Evolutionary conservation across 2,888 invertebrate genomes (phyloP).

Genomic region (Aproaerema taeniolella): DNA sequence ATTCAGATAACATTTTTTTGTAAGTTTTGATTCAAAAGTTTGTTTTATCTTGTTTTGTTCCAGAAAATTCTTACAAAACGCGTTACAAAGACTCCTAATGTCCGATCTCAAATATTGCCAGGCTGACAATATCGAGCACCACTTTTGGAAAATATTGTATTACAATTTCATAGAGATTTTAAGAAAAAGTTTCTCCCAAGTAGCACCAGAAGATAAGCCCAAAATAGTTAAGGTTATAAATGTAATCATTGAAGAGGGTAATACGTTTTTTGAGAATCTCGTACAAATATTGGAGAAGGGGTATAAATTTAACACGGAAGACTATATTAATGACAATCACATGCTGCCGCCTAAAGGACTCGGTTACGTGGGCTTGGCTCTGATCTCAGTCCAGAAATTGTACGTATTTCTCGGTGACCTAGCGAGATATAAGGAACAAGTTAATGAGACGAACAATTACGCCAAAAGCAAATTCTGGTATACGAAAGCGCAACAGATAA

Average conservation of each 20-base stretch:
- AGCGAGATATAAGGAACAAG: slow-evolving; percentile 92
- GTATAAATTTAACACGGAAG: slow-evolving; percentile 84
- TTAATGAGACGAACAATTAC: slow-evolving; percentile 88
- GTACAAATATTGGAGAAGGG: slow-evolving; percentile 84
- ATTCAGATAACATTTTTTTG: no score
- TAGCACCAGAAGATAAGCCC: slow-evolving; percentile 79
- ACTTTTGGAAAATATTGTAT: slow-evolving; percentile 94
- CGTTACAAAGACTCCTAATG: slow-evolving; percentile 81
- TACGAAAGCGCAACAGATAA: slow-evolving; percentile 93
- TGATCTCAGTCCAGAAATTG: slow-evolving; percentile 91
- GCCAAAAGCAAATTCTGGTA: slow-evolving; percentile 88
- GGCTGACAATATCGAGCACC: slow-evolving; percentile 90
- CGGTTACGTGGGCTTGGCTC: slow-evolving; percentile 83
- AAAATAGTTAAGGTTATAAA: slow-evolving; percentile 81
- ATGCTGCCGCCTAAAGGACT: slow-evolving; percentile 79
- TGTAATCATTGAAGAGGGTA: slow-evolving; percentile 87
- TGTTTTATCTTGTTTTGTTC: slow-evolving; percentile 6
- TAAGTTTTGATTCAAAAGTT: no score
- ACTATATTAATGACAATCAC: slow-evolving; percentile 78
- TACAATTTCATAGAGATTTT: slow-evolving; percentile 92
- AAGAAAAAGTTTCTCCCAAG: slow-evolving; percentile 81
- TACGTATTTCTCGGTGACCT: slow-evolving; percentile 95
- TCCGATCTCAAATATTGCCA: slow-evolving; percentile 92
- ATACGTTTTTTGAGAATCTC: slow-evolving; percentile 86
- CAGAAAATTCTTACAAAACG: slow-evolving; percentile 80